A percentile compares a stretch with the other conserved stretches of the same genome.
Conservation (phyloP, 2,888 invertebrate genomes). For the Diarsia brunnea region DNA sequence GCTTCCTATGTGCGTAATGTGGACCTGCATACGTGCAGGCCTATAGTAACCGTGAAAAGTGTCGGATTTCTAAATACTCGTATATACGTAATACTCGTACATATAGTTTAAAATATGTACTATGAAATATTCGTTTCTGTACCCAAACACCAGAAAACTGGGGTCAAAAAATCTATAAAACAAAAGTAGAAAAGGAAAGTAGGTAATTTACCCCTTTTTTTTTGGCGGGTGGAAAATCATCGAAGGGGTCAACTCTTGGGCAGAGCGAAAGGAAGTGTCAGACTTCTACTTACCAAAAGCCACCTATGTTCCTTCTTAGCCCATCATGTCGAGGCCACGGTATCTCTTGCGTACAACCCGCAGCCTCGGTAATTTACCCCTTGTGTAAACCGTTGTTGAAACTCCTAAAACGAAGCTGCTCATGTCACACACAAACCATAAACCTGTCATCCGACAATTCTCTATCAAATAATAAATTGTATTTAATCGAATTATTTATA, state of each 20-base stretch:
- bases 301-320: too few species aligned
- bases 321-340: too few species aligned
- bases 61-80: neutral
- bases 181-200: neutral
- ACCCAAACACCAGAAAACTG: neutral
- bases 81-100: too few species aligned
- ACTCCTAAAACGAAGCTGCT: neutral
- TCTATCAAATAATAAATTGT: constrained; percentile 45
- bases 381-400: neutral
- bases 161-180: neutral
- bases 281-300: too few species aligned
- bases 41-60: neutral
- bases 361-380: too few species aligned
- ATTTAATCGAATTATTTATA: constrained; percentile 54
- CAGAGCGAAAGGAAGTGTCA: too few species aligned
- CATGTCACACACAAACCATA: constrained; percentile 13
- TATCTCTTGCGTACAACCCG: too few species aligned
- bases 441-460: constrained; percentile 30
- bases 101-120: too few species aligned
- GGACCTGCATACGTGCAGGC: neutral
- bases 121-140: neutral
- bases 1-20: too few species aligned
- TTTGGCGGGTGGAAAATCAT: too few species aligned
- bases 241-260: too few species aligned
- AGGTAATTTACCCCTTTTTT: too few species aligned